Evolutionary conservation across 2,888 invertebrate species (phyloP).

Genomic region (Pterobdella sp.): DNA sequence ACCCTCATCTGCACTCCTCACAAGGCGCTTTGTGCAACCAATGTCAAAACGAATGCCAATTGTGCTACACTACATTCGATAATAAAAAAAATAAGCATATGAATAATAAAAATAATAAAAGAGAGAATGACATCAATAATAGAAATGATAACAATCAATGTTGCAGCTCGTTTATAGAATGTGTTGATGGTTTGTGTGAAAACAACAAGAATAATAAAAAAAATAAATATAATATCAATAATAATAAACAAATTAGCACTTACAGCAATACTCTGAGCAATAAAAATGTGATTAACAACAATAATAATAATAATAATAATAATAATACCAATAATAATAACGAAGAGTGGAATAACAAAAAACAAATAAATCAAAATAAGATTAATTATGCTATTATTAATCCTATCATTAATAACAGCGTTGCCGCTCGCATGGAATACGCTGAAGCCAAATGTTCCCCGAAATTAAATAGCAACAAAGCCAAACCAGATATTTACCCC

Average conservation of each 20-base stretch:
- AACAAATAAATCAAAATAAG: neutral
- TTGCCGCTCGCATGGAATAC: neutral
- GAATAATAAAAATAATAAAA: neutral
- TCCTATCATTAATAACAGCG: neutral
- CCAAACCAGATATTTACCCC: neutral
- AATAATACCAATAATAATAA: neutral
- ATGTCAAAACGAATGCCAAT: neutral
- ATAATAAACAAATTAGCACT: neutral
- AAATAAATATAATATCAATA: neutral
- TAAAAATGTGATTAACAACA: neutral
- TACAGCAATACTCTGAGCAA: neutral
- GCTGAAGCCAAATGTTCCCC: neutral
- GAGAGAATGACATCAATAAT: neutral
- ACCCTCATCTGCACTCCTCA: neutral
- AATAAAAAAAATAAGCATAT: neutral
- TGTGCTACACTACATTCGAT: neutral
- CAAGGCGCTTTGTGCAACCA: neutral
- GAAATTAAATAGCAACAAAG: neutral
- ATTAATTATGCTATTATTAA: neutral
- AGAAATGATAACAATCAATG: neutral
- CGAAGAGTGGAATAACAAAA: neutral
- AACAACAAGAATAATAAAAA: neutral
- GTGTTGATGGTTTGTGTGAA: no score
- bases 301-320: neutral
- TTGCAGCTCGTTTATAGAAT: no score